Evolutionary conservation across 2,797 vertebrate species (phyloP).

Genomic region (Alfaro cultratus): DNA sequence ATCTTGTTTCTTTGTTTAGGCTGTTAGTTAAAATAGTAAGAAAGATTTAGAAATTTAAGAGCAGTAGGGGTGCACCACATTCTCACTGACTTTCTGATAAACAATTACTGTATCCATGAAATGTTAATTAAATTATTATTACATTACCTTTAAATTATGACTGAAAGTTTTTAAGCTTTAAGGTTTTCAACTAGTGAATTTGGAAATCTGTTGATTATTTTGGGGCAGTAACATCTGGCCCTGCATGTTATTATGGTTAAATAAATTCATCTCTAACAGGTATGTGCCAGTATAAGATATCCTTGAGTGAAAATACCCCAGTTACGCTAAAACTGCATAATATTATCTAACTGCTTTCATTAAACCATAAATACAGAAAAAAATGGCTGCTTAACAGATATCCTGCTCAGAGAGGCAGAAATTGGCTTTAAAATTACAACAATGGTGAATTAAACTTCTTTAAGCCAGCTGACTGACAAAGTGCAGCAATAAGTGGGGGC

Average conservation of each 20-base stretch:
- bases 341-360: not conserved
- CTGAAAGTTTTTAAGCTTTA: not conserved
- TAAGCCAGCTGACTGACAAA: not conserved
- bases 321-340: not conserved
- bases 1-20: not conserved
- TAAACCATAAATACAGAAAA: not conserved
- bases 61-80: not conserved
- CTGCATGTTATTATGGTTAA: not conserved
- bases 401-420: not conserved
- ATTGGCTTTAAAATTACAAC: not conserved
- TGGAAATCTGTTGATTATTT: not conserved
- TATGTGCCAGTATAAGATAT: not conserved
- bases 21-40: not conserved
- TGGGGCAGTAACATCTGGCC: not conserved
- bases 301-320: not conserved
- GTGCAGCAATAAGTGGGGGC: not conserved
- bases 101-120: not conserved
- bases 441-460: not conserved
- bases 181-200: not conserved
- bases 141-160: not conserved
- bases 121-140: not conserved
- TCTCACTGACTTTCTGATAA: not conserved
- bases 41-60: not conserved
- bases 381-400: not conserved
- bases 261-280: not conserved